phyloP scores from a whole-genome alignment of 2,888 invertebrate species.

The Syrista parreyssii region DNA sequence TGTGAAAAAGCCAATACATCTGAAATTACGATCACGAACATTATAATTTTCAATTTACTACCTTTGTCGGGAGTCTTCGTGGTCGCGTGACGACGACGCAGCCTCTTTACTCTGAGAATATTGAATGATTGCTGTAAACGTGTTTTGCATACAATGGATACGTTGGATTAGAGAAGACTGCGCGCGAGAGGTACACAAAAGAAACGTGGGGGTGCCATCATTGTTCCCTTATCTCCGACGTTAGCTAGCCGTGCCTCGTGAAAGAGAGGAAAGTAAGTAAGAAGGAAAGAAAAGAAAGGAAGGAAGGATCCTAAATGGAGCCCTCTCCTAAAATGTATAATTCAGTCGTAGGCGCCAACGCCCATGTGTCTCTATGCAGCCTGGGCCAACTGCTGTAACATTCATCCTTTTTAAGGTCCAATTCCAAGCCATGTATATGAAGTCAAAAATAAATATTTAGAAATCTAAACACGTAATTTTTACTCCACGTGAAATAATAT shows the following conservation, averaged over 20 bases:
- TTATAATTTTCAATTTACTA: conserved; percentile 1
- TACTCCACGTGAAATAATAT: not conserved
- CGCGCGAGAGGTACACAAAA: conserved; percentile 13
- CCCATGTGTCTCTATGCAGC: not conserved
- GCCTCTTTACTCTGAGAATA: conserved; percentile 5
- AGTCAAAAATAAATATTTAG: not conserved
- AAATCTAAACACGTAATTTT: not conserved
- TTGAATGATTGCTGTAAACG: conserved; percentile 24
- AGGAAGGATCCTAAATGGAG: not conserved
- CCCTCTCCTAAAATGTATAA: not conserved
- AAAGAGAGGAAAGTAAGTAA: not conserved
- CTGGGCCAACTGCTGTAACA: not conserved
- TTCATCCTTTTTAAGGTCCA: not conserved
- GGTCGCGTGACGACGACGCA: not conserved
- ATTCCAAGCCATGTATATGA: too few relatives aligned
- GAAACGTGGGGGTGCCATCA: conserved; percentile 4
- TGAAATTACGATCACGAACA: conserved; percentile 4
- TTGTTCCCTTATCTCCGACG: conserved; percentile 24
- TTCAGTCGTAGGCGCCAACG: not conserved
- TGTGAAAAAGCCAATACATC: not conserved
- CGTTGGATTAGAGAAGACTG: conserved; percentile 24
- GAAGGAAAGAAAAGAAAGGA: not conserved
- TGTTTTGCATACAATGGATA: conserved; percentile 41
- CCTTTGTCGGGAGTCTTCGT: not conserved
- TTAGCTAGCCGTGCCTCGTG: not conserved